Percentiles rank a stretch among this genome's conserved stretches.
These are phyloP conservation scores for Phalloptychus januarius DNA, from an alignment of 2,797 vertebrate genomes.

Conservation along the genomic window DNA sequence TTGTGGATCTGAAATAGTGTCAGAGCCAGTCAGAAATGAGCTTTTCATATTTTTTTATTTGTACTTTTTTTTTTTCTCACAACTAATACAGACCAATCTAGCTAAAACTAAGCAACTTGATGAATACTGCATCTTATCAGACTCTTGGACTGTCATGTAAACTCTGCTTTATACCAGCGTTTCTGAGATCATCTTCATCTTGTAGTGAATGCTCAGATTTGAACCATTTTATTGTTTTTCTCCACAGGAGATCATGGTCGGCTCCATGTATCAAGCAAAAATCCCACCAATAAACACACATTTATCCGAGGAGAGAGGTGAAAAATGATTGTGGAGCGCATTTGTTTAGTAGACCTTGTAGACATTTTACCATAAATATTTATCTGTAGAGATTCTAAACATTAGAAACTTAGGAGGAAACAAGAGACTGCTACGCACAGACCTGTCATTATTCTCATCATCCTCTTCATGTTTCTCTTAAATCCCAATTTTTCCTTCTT, in stretches of 20 bases:
- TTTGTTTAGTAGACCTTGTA: neutral
- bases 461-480: neutral
- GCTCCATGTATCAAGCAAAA: conserved; percentile 91
- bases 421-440: neutral
- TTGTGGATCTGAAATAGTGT: neutral
- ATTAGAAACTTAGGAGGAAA: neutral
- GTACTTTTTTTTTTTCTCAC: neutral
- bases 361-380: too few species aligned
- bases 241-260: conserved; percentile 93
- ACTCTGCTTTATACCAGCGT: neutral
- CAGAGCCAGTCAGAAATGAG: neutral
- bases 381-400: neutral
- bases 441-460: neutral
- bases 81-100: neutral
- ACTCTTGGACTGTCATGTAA: neutral
- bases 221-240: conserved; percentile 5
- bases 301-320: conserved; percentile 85
- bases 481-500: neutral
- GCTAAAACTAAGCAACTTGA: neutral
- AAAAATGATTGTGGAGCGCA: neutral
- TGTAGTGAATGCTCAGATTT: neutral
- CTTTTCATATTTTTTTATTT: neutral
- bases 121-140: neutral
- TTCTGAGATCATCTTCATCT: neutral
- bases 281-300: conserved; percentile 84